These are phyloP conservation scores for Drosophila parvula DNA, from an alignment of 1,140 invertebrate genomes.

Conservation along the genomic window DNA sequence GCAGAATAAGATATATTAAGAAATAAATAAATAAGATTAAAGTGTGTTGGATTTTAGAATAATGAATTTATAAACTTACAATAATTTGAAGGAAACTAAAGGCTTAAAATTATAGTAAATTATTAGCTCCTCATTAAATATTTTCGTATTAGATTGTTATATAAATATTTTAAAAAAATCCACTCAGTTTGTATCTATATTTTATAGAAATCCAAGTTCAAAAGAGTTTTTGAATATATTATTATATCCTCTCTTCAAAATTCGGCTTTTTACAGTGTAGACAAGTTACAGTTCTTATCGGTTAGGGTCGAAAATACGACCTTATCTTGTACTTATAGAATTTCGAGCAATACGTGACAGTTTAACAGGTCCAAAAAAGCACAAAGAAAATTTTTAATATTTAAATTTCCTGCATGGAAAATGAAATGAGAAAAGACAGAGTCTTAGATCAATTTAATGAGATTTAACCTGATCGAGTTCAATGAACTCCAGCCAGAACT, in stretches of 20 bases:
- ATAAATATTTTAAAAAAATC: neutral
- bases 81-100: neutral
- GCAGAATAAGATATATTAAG: no score
- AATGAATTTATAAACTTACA: no score
- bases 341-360: slow-evolving; percentile 28
- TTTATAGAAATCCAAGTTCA: neutral
- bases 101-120: neutral
- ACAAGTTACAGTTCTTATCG: slow-evolving; percentile 43
- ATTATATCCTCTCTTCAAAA: neutral
- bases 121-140: no score
- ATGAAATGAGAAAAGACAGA: neutral
- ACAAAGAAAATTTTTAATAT: neutral
- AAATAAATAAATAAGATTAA: no score
- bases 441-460: no score
- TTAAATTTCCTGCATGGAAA: neutral
- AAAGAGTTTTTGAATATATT: neutral
- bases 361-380: slow-evolving; percentile 7
- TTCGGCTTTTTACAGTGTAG: slow-evolving; percentile 26
- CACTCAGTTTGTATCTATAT: neutral
- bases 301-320: slow-evolving; percentile 47
- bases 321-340: slow-evolving; percentile 42
- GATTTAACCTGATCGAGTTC: no score
- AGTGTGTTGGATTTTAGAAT: no score
- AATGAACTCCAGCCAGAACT: slow-evolving; percentile 7
- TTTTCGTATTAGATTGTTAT: no score